A percentile compares a stretch with the other conserved stretches of the same genome.
Conservation (phyloP, 2,888 invertebrate genomes). For the Prenolepis imparis region DNA sequence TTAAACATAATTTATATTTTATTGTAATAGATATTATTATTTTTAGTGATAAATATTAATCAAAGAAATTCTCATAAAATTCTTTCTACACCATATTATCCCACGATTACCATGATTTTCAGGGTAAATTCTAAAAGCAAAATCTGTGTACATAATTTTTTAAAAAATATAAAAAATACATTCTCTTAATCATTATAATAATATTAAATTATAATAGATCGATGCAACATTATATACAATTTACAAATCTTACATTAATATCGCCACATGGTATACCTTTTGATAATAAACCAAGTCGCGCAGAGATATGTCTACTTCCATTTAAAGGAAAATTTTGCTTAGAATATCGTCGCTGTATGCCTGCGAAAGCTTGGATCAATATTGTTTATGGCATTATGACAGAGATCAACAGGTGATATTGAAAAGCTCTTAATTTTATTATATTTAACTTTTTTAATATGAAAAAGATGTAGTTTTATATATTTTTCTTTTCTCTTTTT, state of each 20-base stretch:
- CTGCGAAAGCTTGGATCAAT: conserved; percentile 90
- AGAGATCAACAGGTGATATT: conserved; percentile 88
- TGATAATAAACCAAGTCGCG: conserved; percentile 85
- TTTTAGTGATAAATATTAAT: too few species aligned
- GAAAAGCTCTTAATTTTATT: not conserved
- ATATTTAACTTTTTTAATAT: not conserved
- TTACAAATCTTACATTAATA: conserved; percentile 91
- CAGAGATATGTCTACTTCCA: conserved; percentile 86
- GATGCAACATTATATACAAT: conserved; percentile 87
- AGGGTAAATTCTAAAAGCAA: too few species aligned
- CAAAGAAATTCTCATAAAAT: too few species aligned
- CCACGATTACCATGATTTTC: too few species aligned
- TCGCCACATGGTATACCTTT: conserved; percentile 90
- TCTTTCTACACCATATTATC: too few species aligned
- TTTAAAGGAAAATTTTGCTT: conserved; percentile 87
- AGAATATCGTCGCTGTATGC: conserved; percentile 88
- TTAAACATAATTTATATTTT: too few species aligned
- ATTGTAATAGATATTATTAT: too few species aligned
- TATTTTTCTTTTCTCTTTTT: not conserved
- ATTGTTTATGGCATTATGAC: conserved; percentile 89
- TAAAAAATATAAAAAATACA: not conserved
- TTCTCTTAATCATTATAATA: not conserved
- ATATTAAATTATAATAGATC: conserved; percentile 82
- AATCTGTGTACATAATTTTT: not conserved
- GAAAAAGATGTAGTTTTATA: not conserved